Evolutionary conservation across 1,140 invertebrate species (phyloP).

Genomic region (Drosophila pseudoobscura): DNA sequence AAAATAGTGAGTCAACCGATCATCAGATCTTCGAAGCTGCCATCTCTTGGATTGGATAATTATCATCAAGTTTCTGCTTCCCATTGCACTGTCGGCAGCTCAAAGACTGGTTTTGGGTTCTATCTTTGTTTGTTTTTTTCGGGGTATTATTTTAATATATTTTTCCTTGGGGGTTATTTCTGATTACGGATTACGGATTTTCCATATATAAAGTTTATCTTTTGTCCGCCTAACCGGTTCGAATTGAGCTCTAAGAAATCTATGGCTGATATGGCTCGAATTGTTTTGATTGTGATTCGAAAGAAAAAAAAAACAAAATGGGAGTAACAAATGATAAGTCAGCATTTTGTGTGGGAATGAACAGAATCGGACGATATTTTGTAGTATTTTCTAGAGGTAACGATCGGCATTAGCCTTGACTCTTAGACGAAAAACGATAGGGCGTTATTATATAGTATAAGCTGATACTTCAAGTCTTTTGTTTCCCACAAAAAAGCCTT

Average conservation of each 20-base stretch:
- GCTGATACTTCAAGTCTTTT: conserved; percentile 21
- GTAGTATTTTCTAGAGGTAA: not conserved
- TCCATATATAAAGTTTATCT: conserved; percentile 39
- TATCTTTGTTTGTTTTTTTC: not conserved
- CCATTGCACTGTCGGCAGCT: conserved; percentile 23
- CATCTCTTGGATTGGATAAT: not conserved
- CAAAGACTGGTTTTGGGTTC: conserved; percentile 20
- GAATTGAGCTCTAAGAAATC: conserved; percentile 18
- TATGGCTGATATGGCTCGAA: conserved; percentile 31
- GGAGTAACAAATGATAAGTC: conserved; percentile 21
- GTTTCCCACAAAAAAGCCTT: conserved; percentile 4
- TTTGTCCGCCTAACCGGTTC: conserved; percentile 31
- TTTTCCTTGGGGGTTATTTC: conserved; percentile 28
- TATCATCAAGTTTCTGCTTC: conserved; percentile 18
- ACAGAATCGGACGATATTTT: not conserved
- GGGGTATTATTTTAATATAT: conserved; percentile 5
- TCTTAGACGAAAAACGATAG: not conserved
- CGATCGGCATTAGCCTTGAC: conserved; percentile 20
- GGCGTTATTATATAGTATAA: conserved; percentile 25
- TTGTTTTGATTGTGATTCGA: conserved; percentile 39
- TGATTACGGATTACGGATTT: conserved; percentile 29
- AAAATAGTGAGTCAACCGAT: conserved; percentile 26
- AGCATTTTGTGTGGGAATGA: conserved; percentile 11
- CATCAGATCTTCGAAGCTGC: not conserved
- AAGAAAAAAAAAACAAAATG: conserved; percentile 8